Conservation (phyloP, 1,140 invertebrate genomes). For the Zaprionus gabonicus region DNA sequence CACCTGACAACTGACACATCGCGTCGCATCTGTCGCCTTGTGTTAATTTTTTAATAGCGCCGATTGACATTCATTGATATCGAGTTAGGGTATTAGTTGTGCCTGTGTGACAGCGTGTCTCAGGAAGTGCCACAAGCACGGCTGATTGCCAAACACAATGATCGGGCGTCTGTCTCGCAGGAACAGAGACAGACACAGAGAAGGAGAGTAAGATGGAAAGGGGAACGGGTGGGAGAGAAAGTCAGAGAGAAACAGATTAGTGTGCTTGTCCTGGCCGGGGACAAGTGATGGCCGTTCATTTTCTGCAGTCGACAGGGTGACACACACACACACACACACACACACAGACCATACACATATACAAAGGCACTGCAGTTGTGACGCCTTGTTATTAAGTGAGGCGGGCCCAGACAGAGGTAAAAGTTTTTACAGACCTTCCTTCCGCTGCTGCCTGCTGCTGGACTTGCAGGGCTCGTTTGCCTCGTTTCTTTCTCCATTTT, state of each 20-base stretch:
- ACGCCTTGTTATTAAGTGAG: conserved; percentile 74
- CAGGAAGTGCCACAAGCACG: conserved; percentile 34
- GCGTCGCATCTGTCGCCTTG: conserved; percentile 47
- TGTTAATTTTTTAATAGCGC: conserved; percentile 73
- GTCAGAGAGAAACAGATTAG: conserved; percentile 68
- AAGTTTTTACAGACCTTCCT: conserved; percentile 71
- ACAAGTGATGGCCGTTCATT: conserved; percentile 52
- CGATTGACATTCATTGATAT: conserved; percentile 72
- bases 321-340: conserved; percentile 30
- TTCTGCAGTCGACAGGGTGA: conserved; percentile 54
- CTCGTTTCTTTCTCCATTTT: conserved; percentile 10
- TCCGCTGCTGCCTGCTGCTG: conserved; percentile 1
- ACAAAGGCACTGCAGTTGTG: conserved; percentile 26
- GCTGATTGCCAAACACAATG: conserved; percentile 42
- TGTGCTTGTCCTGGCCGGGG: conserved; percentile 58
- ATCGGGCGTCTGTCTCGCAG: conserved; percentile 52
- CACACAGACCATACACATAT: background rate
- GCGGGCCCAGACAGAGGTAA: conserved; percentile 54
- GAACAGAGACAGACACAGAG: background rate
- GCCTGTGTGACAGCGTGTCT: background rate
- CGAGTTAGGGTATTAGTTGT: conserved; percentile 23
- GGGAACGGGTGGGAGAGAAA: conserved; percentile 32
- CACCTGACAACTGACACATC: conserved; percentile 52
- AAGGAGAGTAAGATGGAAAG: background rate
- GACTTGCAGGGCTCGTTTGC: conserved; percentile 7